Evolutionary conservation across 2,888 invertebrate genomes (phyloP).

Genomic region (Troides aeacus): DNA sequence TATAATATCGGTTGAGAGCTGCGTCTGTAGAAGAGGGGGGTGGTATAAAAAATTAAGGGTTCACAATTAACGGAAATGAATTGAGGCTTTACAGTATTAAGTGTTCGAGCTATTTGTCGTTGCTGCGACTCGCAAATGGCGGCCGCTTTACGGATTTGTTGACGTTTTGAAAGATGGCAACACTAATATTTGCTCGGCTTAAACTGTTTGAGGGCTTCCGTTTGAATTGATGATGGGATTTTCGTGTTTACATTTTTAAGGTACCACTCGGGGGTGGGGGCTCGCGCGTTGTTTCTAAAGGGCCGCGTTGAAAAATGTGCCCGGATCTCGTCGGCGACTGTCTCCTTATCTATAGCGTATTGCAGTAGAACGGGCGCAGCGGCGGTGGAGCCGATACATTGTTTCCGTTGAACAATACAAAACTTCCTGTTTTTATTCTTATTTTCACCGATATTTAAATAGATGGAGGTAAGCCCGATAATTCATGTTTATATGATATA

Average conservation of each 20-base stretch:
- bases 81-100: slow-evolving; percentile 59
- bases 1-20: slow-evolving; percentile 22
- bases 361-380: too few relatives aligned
- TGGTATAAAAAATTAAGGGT: slow-evolving; percentile 42
- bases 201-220: slow-evolving; percentile 51
- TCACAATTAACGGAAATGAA: slow-evolving; percentile 63
- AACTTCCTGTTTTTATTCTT: too few relatives aligned
- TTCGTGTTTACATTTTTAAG: slow-evolving; percentile 40
- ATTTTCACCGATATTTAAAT: too few relatives aligned
- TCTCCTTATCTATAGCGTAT: too few relatives aligned
- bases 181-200: slow-evolving; percentile 54
- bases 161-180: slow-evolving; percentile 57
- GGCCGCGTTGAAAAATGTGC: background rate
- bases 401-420: too few relatives aligned
- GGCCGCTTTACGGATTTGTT: slow-evolving; percentile 46
- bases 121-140: slow-evolving; percentile 37
- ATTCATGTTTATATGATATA: too few relatives aligned
- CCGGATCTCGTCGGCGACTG: background rate
- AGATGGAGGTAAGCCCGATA: too few relatives aligned
- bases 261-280: slow-evolving; percentile 10
- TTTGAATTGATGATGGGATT: slow-evolving; percentile 45
- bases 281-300: too few relatives aligned
- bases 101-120: slow-evolving; percentile 52
- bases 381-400: too few relatives aligned
- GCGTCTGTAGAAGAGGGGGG: slow-evolving; percentile 32